Evolutionary conservation across 2,888 invertebrate species (phyloP).

Genomic region (Drosophila meridionalis): DNA sequence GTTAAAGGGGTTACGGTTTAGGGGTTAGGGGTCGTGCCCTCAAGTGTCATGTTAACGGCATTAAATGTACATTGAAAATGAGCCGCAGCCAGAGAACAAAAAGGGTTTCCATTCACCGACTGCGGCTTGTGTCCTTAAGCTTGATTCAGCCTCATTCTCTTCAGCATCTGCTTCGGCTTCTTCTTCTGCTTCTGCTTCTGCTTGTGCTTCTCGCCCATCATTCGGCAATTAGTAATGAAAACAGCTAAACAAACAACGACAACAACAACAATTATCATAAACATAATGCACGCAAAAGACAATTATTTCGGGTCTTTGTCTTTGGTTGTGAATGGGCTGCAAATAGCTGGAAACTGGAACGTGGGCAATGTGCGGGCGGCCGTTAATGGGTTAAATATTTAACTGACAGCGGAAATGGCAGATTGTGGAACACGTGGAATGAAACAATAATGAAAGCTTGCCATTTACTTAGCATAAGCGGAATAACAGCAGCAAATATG

Average conservation of each 20-base stretch:
- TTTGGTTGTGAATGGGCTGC: slow-evolving; percentile 47
- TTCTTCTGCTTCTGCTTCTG: neutral
- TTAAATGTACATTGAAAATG: slow-evolving; percentile 49
- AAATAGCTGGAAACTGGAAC: slow-evolving; percentile 13
- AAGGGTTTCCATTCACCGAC: slow-evolving; percentile 44
- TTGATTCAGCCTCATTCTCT: slow-evolving; percentile 4
- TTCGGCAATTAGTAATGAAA: slow-evolving; percentile 72
- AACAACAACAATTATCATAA: slow-evolving; percentile 53
- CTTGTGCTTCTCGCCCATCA: slow-evolving; percentile 44
- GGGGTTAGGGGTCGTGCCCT: slow-evolving; percentile 52
- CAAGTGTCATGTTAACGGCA: slow-evolving; percentile 78
- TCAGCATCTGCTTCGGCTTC: neutral
- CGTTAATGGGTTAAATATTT: neutral
- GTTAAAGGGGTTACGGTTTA: neutral
- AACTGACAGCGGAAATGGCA: neutral
- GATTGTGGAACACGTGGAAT: neutral
- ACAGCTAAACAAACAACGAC: slow-evolving; percentile 39
- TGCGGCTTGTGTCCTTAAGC: slow-evolving; percentile 16
- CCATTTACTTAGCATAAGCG: neutral
- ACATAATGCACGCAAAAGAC: slow-evolving; percentile 67
- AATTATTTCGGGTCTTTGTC: slow-evolving; percentile 70
- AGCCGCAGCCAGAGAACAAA: slow-evolving; percentile 18
- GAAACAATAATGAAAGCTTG: neutral
- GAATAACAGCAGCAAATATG: neutral
- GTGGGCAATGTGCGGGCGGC: neutral